phyloP scores from a whole-genome alignment of 2,113 vertebrate species.

The Microcebus lehilahytsara region DNA sequence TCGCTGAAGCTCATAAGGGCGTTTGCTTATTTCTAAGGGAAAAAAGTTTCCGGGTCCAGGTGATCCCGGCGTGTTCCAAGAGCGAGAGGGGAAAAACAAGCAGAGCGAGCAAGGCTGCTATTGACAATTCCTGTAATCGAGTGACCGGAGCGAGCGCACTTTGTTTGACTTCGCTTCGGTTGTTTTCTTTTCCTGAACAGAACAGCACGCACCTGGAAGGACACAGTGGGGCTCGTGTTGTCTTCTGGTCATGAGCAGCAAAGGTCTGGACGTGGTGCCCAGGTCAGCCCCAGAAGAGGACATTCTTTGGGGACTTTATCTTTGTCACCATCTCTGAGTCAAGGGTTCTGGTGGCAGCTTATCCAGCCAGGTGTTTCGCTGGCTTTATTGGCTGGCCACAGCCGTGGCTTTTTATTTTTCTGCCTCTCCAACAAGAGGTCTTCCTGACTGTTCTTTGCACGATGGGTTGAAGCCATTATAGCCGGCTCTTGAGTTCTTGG shows the following conservation, averaged over 20 bases:
- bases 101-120: rapidly evolving
- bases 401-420: not conserved
- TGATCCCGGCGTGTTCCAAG: not conserved
- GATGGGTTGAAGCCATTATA: not conserved
- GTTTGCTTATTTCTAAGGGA: constrained; percentile 15
- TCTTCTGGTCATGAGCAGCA: not conserved
- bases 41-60: not conserved
- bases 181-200: not conserved
- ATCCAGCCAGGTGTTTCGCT: not conserved
- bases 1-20: not conserved
- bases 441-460: not conserved
- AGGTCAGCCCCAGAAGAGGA: not conserved
- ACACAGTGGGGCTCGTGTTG: not conserved
- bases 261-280: not conserved
- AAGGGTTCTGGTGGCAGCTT: not conserved
- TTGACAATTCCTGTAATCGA: constrained; percentile 20
- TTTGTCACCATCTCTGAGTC: not conserved
- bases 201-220: not conserved
- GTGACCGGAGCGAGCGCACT: not conserved
- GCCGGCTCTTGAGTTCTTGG: not conserved
- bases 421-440: not conserved
- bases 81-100: not conserved
- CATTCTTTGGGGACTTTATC: not conserved
- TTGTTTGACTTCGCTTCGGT: not conserved
- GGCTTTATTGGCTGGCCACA: not conserved